Conservation (phyloP, 2,888 invertebrate genomes). For the Bursaphelenchus okinawaensis region DNA sequence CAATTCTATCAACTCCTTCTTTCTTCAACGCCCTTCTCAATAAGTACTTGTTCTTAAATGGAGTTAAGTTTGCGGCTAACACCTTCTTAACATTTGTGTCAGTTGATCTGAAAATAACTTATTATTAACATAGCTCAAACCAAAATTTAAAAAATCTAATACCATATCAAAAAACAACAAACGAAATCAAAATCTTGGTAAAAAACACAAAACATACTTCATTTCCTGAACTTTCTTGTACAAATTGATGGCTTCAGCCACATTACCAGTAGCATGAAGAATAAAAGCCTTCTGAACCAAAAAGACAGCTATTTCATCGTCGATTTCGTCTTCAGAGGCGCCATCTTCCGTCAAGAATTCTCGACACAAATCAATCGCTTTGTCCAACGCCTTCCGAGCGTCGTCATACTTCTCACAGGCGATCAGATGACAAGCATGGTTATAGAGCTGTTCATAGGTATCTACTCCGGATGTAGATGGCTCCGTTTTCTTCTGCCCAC, state of each 20-base stretch:
- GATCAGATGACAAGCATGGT: slow-evolving; percentile 73
- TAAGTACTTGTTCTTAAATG: slow-evolving; percentile 54
- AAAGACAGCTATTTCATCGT: slow-evolving; percentile 83
- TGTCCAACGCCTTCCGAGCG: slow-evolving; percentile 75
- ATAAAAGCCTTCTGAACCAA: slow-evolving; percentile 73
- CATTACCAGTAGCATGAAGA: slow-evolving; percentile 39
- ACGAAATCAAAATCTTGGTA: slow-evolving; percentile 6
- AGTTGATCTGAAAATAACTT: not conserved
- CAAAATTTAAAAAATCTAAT: too few species aligned
- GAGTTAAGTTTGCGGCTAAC: not conserved
- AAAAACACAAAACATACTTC: slow-evolving; percentile 61
- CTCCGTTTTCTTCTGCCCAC: slow-evolving; percentile 32
- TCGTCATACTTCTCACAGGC: slow-evolving; percentile 68
- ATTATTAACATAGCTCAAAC: too few species aligned
- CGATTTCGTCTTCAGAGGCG: slow-evolving; percentile 78
- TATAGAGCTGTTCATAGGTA: slow-evolving; percentile 86
- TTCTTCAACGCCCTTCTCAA: slow-evolving; percentile 67
- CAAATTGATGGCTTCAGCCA: slow-evolving; percentile 37
- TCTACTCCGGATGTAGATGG: slow-evolving; percentile 57
- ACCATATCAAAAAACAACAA: slow-evolving; percentile 73
- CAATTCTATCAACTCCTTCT: slow-evolving; percentile 12
- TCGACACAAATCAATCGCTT: slow-evolving; percentile 68
- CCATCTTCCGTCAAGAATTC: slow-evolving; percentile 79
- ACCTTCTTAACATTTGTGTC: slow-evolving; percentile 35
- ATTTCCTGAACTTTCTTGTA: slow-evolving; percentile 66